Percentiles rank a stretch among this genome's conserved stretches.
These are phyloP conservation scores for Heliconius melpomene DNA, from an alignment of 1,140 invertebrate genomes.

Conservation along the genomic window DNA sequence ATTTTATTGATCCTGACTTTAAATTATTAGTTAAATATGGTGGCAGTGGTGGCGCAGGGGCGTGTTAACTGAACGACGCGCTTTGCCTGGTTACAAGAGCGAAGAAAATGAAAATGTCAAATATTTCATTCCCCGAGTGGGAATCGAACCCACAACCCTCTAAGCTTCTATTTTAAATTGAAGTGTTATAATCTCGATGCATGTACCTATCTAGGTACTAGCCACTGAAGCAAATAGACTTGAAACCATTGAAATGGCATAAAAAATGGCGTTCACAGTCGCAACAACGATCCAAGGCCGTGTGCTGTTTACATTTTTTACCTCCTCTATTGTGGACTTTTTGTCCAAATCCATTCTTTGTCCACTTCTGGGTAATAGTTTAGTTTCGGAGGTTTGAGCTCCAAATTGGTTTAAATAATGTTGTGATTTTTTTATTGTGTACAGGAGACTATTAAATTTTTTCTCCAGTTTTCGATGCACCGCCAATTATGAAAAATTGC, in stretches of 20 bases:
- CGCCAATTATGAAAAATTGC: background rate
- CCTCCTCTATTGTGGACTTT: background rate
- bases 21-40: background rate
- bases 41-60: too few relatives aligned
- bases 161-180: background rate
- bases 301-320: slow-evolving; percentile 4
- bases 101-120: too few relatives aligned
- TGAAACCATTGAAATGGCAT: background rate
- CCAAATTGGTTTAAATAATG: background rate
- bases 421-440: background rate
- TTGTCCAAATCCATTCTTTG: background rate
- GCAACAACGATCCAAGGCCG: background rate
- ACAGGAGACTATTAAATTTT: background rate
- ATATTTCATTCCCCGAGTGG: too few relatives aligned
- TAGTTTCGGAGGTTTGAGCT: background rate
- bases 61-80: too few relatives aligned
- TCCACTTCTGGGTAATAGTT: background rate
- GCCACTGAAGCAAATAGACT: background rate
- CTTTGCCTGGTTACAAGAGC: too few relatives aligned
- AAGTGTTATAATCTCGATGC: background rate
- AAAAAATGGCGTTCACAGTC: background rate
- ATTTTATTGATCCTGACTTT: background rate
- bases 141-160: too few relatives aligned
- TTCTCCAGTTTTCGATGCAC: background rate
- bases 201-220: too few relatives aligned